phyloP scores from a whole-genome alignment of 2,797 vertebrate species.

The Phoebastria nigripes region DNA sequence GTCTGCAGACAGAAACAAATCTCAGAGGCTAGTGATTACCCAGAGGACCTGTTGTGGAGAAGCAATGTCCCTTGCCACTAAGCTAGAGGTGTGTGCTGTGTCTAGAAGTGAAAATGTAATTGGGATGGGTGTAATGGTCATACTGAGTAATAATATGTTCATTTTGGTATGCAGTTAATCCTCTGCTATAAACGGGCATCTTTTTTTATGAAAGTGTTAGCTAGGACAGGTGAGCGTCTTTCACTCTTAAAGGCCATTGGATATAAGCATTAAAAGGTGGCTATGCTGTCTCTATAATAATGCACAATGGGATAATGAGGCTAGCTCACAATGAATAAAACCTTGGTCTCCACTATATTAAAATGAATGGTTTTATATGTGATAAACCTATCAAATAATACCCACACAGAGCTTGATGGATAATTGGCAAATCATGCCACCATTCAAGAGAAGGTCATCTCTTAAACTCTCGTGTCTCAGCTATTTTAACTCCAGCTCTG shows the following conservation, averaged over 20 bases:
- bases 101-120: background rate
- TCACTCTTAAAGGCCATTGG: background rate
- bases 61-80: background rate
- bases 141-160: background rate
- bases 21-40: background rate
- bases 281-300: background rate
- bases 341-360: background rate
- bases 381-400: background rate
- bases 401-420: background rate
- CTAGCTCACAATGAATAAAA: conserved; percentile 10
- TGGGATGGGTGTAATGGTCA: background rate
- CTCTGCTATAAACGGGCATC: background rate
- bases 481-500: conserved; percentile 32
- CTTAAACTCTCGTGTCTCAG: background rate
- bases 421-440: conserved; percentile 32
- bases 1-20: background rate
- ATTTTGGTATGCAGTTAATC: background rate
- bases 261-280: background rate
- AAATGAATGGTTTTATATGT: conserved; percentile 9
- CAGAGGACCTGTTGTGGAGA: background rate
- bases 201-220: background rate
- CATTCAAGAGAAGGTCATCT: conserved; percentile 16
- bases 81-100: background rate
- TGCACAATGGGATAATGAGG: background rate
- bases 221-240: background rate